Base-by-base conservation (phyloP, 2,888 invertebrate species). In the Ennomos quercinarius region DNA sequence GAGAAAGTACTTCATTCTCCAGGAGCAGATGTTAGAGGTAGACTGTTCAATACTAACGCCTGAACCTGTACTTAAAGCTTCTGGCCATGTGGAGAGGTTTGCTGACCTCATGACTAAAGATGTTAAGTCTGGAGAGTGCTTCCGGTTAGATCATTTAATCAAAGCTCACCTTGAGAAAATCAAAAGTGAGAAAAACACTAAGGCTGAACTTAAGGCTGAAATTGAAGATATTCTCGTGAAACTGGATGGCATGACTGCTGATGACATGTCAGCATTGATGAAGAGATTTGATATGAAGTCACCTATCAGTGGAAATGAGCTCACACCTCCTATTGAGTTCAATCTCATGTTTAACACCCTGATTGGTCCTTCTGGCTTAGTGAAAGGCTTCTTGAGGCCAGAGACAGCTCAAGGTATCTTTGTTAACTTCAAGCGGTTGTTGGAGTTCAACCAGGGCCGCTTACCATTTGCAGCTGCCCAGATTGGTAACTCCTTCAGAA, bases 321-420 rank as follows among this genome's bases (percentile, higher is more conserved):
- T 99, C 10, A 95, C 97, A 0, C 98, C 99, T 73, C 99, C 99
- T 0, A 96, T 99, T 70, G 98, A 99, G 78, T 99, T 99, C 84
- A 99, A 99, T 89, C 94, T 99, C 27, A 99, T 99, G 99, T 99
- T 99, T 90, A 97, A 96, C 56, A 99, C 99, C 0, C 97, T 97
- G 84, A 99, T 99, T 79, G 99, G 99, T 13, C 99, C 99, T 1
- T 97, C 99, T 61, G 99, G 99, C 0, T 91, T 97, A 56, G 94
- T 98, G 1, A 98, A 98, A 92, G 99, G 98, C 92, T 99, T 96
- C 82, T 93, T 99, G 17, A 95, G 99, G 61, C 99, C 99, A 17
- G 99, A 99, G 93, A 99, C 99, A 10, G 99, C 99, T 0, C 99
- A 99, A 87, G 99, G 99, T 34, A 99, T 99, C 71, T 99, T 99